phyloP scores from a whole-genome alignment of 2,797 vertebrate species.

The Myotis daubentonii region DNA sequence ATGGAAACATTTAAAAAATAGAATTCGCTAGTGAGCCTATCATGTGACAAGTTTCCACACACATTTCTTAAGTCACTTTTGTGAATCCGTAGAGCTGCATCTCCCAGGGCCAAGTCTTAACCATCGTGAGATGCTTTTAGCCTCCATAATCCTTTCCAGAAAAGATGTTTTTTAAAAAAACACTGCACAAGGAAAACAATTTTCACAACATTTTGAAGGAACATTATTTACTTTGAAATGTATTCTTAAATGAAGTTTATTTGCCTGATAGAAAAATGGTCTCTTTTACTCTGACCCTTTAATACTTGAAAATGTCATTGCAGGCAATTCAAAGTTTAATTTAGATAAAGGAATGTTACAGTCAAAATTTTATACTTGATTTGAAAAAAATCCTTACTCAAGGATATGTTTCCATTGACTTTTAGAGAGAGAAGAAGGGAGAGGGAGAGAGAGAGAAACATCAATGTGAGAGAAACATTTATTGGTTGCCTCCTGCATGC shows the following conservation, averaged over 20 bases:
- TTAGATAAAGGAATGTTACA: not conserved
- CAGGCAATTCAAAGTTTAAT: not conserved
- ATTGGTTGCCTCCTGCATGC: not conserved
- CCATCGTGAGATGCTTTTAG: not conserved
- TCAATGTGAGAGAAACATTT: not conserved
- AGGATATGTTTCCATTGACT: not conserved
- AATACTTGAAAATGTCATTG: not conserved
- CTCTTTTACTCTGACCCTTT: not conserved
- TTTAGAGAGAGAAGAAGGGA: not conserved
- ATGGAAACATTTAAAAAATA: slow-evolving; percentile 70
- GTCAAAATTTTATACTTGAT: not conserved
- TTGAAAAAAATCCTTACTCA: not conserved
- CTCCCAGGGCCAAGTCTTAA: not conserved
- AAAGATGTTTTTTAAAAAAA: not conserved
- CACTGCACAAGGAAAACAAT: not conserved
- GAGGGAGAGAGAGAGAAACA: not conserved
- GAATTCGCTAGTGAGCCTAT: slow-evolving; percentile 26
- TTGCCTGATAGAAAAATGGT: slow-evolving; percentile 26
- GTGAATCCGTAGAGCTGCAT: not conserved
- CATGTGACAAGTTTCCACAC: slow-evolving; percentile 27
- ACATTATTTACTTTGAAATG: slow-evolving; percentile 26
- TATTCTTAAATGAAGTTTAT: not conserved
- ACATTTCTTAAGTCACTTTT: not conserved
- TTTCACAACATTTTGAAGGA: slow-evolving; percentile 11
- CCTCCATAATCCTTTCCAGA: not conserved